Evolutionary conservation across 2,797 vertebrate species (phyloP).

Genomic region (Eutrigla gurnardus): DNA sequence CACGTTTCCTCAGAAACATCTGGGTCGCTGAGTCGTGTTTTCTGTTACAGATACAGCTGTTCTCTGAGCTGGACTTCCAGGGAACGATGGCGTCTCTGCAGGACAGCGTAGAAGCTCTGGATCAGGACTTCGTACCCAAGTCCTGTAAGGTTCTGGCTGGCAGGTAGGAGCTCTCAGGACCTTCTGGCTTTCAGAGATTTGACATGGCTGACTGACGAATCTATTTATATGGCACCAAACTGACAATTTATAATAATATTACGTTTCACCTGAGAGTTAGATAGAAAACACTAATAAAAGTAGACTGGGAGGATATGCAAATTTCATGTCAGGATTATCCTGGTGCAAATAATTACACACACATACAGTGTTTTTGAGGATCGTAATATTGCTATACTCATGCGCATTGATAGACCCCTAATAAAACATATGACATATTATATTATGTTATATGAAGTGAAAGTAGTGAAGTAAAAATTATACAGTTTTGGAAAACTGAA

Average conservation of each 20-base stretch:
- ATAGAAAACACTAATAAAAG: too few relatives aligned
- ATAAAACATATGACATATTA: background rate
- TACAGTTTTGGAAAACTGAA: background rate
- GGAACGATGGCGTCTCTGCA: constrained; percentile 86
- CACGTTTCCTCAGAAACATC: background rate
- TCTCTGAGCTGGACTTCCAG: constrained; percentile 91
- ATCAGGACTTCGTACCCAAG: constrained; percentile 84
- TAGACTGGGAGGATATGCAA: too few relatives aligned
- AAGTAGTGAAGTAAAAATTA: background rate
- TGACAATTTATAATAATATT: too few relatives aligned
- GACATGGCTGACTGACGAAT: background rate
- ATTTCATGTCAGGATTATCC: too few relatives aligned
- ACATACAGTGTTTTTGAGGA: too few relatives aligned
- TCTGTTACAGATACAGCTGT: constrained; percentile 89
- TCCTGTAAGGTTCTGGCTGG: constrained; percentile 93
- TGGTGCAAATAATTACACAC: too few relatives aligned
- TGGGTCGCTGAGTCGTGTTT: background rate
- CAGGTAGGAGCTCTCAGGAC: constrained; percentile 80
- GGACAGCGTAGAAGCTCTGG: constrained; percentile 83
- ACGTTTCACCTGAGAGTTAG: too few relatives aligned
- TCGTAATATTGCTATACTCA: background rate
- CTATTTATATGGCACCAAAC: background rate
- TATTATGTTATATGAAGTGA: background rate
- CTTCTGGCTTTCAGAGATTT: background rate
- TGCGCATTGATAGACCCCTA: background rate